A percentile compares a stretch with the other conserved stretches of the same genome.
Evolutionary conservation across 2,888 invertebrate species (phyloP).

Genomic region (Brachyptera putata): DNA sequence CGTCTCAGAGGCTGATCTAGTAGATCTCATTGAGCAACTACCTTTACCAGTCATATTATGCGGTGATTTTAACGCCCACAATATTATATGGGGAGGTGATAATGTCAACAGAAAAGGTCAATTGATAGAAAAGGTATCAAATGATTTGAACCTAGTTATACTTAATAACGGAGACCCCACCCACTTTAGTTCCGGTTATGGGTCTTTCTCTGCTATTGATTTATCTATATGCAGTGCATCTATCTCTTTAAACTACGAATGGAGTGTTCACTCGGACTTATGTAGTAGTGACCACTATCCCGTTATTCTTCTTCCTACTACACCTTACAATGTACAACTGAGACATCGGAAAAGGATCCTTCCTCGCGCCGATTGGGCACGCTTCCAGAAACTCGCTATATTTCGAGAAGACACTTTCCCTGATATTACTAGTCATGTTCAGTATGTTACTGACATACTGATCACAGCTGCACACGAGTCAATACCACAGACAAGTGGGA

Average conservation of each 20-base stretch:
- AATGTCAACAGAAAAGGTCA: neutral
- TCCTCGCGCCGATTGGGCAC: neutral
- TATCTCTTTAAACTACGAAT: neutral
- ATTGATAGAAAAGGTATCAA: neutral
- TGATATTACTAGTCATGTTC: neutral
- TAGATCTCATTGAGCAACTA: neutral
- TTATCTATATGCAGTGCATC: neutral
- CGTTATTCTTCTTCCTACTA: neutral
- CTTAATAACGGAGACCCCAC: conserved; percentile 5
- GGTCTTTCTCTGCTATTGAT: conserved; percentile 12
- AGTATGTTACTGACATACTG: neutral
- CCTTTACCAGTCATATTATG: neutral
- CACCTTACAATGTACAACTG: neutral
- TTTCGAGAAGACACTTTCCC: neutral
- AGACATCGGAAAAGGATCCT: neutral
- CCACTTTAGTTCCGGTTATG: neutral
- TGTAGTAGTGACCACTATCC: neutral
- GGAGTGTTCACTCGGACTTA: neutral
- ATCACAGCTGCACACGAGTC: neutral
- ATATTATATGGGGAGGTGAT: neutral
- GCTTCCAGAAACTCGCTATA: neutral
- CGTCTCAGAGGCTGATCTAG: too few species aligned
- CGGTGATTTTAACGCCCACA: conserved; percentile 17
- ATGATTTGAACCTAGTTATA: neutral
- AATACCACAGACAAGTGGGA: neutral